A percentile compares a stretch with the other conserved stretches of the same genome.
These are phyloP conservation scores for Sceliomorpha sp. DNA, from an alignment of 2,888 invertebrate species.

Conservation along the genomic window DNA sequence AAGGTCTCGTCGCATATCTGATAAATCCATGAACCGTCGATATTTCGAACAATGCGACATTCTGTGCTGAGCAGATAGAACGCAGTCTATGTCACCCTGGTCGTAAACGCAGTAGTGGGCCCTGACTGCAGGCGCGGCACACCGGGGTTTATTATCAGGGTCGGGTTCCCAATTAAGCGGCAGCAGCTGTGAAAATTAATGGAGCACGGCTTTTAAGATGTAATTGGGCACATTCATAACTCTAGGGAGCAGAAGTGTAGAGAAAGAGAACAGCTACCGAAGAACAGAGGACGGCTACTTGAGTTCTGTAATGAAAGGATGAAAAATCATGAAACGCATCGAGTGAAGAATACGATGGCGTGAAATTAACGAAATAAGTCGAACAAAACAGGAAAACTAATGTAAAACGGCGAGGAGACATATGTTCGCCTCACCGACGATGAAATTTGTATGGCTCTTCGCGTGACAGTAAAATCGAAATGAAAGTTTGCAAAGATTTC, in stretches of 20 bases:
- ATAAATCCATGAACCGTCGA: slow-evolving; percentile 57
- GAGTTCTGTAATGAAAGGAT: slow-evolving; percentile 20
- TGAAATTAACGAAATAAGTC: slow-evolving; percentile 3
- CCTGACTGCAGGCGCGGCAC: slow-evolving; percentile 69
- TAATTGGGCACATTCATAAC: slow-evolving; percentile 85
- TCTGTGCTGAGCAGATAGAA: slow-evolving; percentile 62
- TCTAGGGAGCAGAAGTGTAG: slow-evolving; percentile 70
- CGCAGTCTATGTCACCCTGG: slow-evolving; percentile 58
- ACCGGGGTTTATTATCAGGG: slow-evolving; percentile 82
- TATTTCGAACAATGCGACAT: slow-evolving; percentile 65
- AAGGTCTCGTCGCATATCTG: slow-evolving; percentile 70
- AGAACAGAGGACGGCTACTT: slow-evolving; percentile 30
- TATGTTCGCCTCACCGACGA: too few relatives aligned
- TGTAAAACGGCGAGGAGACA: neutral
- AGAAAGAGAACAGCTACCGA: slow-evolving; percentile 52
- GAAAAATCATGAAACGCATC: slow-evolving; percentile 8
- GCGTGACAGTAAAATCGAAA: too few relatives aligned
- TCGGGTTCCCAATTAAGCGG: slow-evolving; percentile 84
- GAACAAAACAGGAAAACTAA: slow-evolving; percentile 1
- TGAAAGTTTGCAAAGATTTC: too few relatives aligned
- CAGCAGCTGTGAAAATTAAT: slow-evolving; percentile 85
- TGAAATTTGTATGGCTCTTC: too few relatives aligned
- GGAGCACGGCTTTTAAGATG: slow-evolving; percentile 85
- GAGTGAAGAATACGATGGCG: slow-evolving; percentile 1
- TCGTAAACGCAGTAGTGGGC: slow-evolving; percentile 74